Conservation (phyloP, 2,797 vertebrate genomes). For the Cryptoprocta ferox region DNA sequence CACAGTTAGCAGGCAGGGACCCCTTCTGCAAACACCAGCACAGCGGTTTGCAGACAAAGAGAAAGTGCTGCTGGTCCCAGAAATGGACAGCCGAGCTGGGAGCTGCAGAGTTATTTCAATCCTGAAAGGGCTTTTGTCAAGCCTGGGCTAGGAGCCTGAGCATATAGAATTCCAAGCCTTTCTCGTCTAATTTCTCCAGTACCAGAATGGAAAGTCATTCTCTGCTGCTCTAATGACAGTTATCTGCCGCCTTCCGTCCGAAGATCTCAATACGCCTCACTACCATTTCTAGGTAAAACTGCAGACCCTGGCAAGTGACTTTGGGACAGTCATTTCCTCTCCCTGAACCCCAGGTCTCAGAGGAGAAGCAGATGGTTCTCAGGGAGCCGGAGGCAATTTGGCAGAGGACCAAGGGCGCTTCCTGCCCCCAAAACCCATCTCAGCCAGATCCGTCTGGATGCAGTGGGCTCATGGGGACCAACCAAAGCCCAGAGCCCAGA, state of each 20-base stretch:
- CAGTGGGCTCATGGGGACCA: background rate
- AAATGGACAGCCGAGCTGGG: background rate
- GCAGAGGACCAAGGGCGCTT: background rate
- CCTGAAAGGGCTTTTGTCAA: slow-evolving; percentile 68
- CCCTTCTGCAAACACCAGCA: slow-evolving; percentile 64
- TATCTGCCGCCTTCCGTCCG: background rate
- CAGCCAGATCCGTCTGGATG: background rate
- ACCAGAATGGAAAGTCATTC: background rate
- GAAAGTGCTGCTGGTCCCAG: slow-evolving; percentile 2
- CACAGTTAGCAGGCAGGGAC: slow-evolving; percentile 42
- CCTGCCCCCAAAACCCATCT: background rate
- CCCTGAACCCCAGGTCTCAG: background rate
- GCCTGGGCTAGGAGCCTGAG: background rate
- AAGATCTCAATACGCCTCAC: background rate
- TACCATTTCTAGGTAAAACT: background rate
- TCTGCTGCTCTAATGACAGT: background rate
- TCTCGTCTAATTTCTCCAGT: slow-evolving; percentile 9
- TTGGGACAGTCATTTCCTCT: background rate
- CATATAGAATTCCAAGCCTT: slow-evolving; percentile 52
- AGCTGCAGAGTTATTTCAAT: slow-evolving; percentile 18
- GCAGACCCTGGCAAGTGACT: background rate
- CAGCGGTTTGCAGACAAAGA: slow-evolving; percentile 68
- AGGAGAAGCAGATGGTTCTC: background rate
- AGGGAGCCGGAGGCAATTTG: background rate
- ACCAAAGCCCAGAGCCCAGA: background rate